Percentiles rank a stretch among this genome's conserved stretches.
Conservation (phyloP, 1,140 invertebrate species). For the Scaptodrosophila lebanonensis region DNA sequence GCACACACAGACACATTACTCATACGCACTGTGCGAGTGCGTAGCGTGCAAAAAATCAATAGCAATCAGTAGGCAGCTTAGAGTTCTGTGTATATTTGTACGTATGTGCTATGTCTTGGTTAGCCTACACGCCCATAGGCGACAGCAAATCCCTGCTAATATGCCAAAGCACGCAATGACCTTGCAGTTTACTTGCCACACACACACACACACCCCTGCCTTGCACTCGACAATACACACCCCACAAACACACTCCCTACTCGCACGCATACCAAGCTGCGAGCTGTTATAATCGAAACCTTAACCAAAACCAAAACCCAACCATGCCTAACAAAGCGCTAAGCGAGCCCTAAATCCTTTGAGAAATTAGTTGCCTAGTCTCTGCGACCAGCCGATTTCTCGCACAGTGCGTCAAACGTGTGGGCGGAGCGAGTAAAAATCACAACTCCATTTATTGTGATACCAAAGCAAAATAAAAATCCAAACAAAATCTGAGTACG, state of each 20-base stretch:
- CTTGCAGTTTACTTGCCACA: too few relatives aligned
- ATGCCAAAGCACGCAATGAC: slow-evolving; percentile 39
- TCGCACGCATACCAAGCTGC: slow-evolving; percentile 1
- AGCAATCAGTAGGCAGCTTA: slow-evolving; percentile 57
- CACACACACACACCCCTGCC: too few relatives aligned
- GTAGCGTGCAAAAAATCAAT: slow-evolving; percentile 46
- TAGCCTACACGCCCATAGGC: slow-evolving; percentile 26
- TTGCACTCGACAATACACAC: slow-evolving; percentile 10
- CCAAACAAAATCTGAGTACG: too few relatives aligned
- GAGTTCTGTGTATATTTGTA: slow-evolving; percentile 46
- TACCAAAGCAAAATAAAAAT: too few relatives aligned
- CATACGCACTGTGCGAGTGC: slow-evolving; percentile 16
- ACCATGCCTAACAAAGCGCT: slow-evolving; percentile 37
- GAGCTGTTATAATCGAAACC: slow-evolving; percentile 17
- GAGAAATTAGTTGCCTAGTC: slow-evolving; percentile 51
- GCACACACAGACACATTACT: slow-evolving; percentile 21
- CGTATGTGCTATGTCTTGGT: too few relatives aligned
- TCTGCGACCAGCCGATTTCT: too few relatives aligned
- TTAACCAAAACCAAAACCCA: slow-evolving; percentile 19
- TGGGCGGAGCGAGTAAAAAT: too few relatives aligned
- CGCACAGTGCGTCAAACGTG: too few relatives aligned
- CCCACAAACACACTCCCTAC: slow-evolving; percentile 9
- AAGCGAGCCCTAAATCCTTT: slow-evolving; percentile 58
- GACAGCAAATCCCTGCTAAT: slow-evolving; percentile 54
- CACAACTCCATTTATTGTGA: too few relatives aligned